A percentile compares a stretch with the other conserved stretches of the same genome.
phyloP scores from a whole-genome alignment of 2,113 vertebrate species.

The Otis tarda region DNA sequence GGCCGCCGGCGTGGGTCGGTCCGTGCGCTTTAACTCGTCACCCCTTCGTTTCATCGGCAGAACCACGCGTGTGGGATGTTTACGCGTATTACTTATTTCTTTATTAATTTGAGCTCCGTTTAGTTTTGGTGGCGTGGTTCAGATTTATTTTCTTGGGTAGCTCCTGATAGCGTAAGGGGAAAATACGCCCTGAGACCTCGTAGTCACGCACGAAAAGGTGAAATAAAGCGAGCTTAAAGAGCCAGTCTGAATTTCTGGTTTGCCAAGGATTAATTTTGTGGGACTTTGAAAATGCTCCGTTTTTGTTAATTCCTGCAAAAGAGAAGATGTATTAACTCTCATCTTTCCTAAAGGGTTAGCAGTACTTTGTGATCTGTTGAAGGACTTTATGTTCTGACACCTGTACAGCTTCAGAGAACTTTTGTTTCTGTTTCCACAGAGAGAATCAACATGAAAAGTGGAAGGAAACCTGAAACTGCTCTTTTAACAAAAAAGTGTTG shows the following conservation, averaged over 20 bases:
- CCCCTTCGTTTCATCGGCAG: accelerated
- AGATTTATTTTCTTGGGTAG: accelerated
- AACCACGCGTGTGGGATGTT: accelerated
- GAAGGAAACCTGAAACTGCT: conserved; percentile 20
- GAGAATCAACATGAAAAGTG: conserved; percentile 37
- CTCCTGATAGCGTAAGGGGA: accelerated
- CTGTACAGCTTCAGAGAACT: conserved; percentile 29
- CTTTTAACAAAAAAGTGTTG: background rate
- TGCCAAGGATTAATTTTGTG: background rate
- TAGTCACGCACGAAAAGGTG: background rate
- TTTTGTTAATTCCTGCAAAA: background rate
- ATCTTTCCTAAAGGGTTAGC: background rate
- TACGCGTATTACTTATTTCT: too few species aligned
- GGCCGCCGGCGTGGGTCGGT: too few species aligned
- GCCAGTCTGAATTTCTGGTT: background rate
- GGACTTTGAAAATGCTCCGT: background rate
- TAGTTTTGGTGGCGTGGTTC: background rate
- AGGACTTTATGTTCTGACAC: background rate
- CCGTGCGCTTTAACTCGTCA: accelerated
- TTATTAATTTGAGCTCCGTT: too few species aligned
- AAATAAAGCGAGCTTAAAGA: too few species aligned
- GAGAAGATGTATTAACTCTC: background rate
- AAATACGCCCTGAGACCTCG: background rate
- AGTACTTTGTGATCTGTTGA: background rate
- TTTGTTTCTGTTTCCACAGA: conserved; percentile 60